Evolutionary conservation across 1,140 invertebrate species (phyloP).

Genomic region (Plectrocnemia conspersa): DNA sequence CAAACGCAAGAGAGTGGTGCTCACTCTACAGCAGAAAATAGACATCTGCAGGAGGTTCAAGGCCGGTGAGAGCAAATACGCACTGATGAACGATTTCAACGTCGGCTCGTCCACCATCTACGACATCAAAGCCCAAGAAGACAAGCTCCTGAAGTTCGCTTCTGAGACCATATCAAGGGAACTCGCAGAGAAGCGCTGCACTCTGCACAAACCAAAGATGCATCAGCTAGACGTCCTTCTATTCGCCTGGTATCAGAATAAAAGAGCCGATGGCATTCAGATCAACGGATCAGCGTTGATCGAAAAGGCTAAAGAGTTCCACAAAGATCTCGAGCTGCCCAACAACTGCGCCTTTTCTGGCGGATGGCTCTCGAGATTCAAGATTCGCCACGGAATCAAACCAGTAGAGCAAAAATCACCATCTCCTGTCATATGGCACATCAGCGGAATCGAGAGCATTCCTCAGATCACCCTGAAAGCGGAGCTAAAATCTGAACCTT

Average conservation of each 20-base stretch:
- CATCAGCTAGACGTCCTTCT: conserved; percentile 4
- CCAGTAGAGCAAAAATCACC: background rate
- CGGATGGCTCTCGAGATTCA: conserved; percentile 14
- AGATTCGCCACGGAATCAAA: conserved; percentile 2
- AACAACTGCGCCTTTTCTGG: conserved; percentile 7
- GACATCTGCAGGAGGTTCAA: conserved; percentile 6
- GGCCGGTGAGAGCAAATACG: conserved; percentile 1
- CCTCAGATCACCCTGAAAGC: too few species aligned
- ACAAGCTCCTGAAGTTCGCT: background rate
- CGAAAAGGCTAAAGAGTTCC: conserved; percentile 6
- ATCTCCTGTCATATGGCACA: too few species aligned
- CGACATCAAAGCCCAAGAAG: conserved; percentile 7
- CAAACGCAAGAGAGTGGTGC: conserved; percentile 9
- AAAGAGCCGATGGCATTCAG: background rate
- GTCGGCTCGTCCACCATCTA: conserved; percentile 9
- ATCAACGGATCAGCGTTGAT: conserved; percentile 10
- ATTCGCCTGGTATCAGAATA: conserved; percentile 3
- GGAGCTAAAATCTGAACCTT: too few species aligned
- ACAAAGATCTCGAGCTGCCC: conserved; percentile 1
- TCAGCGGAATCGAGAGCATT: too few species aligned
- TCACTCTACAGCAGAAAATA: conserved; percentile 2
- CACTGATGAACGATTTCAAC: conserved; percentile 8
- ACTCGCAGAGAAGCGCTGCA: background rate
- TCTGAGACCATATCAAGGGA: background rate
- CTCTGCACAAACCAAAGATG: background rate